These are phyloP conservation scores for Calliopsis andreniformis DNA, from an alignment of 1,140 invertebrate genomes.

Conservation along the genomic window DNA sequence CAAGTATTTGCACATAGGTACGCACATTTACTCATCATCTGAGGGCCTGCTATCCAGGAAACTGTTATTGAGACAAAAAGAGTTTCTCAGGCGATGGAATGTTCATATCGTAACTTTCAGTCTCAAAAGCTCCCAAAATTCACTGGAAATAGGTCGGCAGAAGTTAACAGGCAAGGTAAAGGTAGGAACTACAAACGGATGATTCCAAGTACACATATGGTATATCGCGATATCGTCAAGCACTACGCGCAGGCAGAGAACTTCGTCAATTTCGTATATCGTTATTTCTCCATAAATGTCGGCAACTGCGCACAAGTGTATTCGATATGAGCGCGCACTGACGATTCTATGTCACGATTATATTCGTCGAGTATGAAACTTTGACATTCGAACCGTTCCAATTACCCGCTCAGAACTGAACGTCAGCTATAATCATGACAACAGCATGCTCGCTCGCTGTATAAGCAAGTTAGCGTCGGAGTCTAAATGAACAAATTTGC, in stretches of 20 bases:
- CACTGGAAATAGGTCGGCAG: not conserved
- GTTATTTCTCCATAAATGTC: constrained; percentile 16
- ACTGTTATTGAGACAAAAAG: not conserved
- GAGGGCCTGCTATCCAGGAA: constrained; percentile 1
- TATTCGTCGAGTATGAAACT: constrained; percentile 1
- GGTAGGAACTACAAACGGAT: constrained; percentile 5
- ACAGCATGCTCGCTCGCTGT: not conserved
- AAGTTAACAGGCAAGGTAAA: too few relatives aligned
- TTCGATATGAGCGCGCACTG: not conserved
- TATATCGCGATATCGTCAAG: not conserved
- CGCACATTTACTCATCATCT: too few relatives aligned
- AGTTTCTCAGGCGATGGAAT: constrained; percentile 37
- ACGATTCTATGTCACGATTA: not conserved
- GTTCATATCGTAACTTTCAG: not conserved
- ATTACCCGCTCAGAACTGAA: constrained; percentile 3
- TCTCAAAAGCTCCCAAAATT: not conserved
- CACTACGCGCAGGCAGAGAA: not conserved
- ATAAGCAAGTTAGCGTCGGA: not conserved
- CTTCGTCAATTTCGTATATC: not conserved
- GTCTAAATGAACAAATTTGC: not conserved
- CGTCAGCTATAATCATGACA: not conserved
- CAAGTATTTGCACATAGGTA: constrained; percentile 23
- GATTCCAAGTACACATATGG: not conserved
- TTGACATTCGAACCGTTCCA: constrained; percentile 2
- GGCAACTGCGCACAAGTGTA: not conserved